phyloP scores from a whole-genome alignment of 2,888 invertebrate genomes.

The Dioctria rufipes region DNA sequence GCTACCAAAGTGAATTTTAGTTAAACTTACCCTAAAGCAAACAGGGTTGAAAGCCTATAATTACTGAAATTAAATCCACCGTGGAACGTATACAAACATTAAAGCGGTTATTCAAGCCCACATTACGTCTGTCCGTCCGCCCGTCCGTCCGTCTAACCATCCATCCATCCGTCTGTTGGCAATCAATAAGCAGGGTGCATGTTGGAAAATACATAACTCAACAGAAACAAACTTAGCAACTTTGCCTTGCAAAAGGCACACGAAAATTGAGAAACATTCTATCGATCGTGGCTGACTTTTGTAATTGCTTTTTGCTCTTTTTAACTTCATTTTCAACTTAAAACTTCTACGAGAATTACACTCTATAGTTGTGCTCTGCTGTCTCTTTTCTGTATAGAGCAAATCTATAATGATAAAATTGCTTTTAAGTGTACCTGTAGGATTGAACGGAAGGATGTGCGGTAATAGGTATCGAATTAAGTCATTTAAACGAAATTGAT shows the following conservation, averaged over 20 bases:
- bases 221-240: conserved; percentile 26
- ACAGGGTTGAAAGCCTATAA: conserved; percentile 18
- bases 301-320: conserved; percentile 20
- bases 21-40: background rate
- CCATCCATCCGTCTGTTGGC: background rate
- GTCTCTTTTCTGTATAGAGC: too few species aligned
- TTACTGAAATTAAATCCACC: conserved; percentile 33
- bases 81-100: background rate
- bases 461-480: conserved; percentile 21
- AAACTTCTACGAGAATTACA: background rate
- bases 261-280: conserved; percentile 34
- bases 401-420: too few species aligned
- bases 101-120: conserved; percentile 34
- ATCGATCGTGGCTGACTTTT: conserved; percentile 26
- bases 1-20: too few species aligned
- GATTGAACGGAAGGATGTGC: background rate
- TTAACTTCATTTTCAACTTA: background rate
- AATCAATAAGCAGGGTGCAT: conserved; percentile 26
- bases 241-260: conserved; percentile 19
- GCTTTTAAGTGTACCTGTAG: background rate
- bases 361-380: background rate
- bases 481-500: background rate
- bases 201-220: conserved; percentile 16
- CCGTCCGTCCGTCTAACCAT: background rate
- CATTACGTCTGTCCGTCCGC: background rate